Percentiles rank a stretch among this genome's conserved stretches.
Conservation (phyloP, 2,797 vertebrate genomes). For the Sebastes trivittatus region DNA sequence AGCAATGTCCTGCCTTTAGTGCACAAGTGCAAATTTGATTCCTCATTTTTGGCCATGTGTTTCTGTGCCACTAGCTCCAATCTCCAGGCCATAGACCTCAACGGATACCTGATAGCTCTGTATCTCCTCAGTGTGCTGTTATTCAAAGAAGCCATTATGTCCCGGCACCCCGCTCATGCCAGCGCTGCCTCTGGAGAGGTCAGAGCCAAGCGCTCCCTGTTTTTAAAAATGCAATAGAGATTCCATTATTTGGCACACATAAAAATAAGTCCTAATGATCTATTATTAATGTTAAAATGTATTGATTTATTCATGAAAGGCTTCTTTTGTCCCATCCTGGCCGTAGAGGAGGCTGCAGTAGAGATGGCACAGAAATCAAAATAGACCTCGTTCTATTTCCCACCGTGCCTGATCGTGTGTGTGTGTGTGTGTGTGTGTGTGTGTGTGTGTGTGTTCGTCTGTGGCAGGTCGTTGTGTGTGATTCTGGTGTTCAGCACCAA, state of each 20-base stretch:
- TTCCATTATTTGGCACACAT: constrained; percentile 75
- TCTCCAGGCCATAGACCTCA: background rate
- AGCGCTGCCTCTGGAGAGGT: constrained; percentile 59
- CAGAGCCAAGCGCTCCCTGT: constrained; percentile 42
- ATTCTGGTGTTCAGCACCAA: constrained; percentile 90
- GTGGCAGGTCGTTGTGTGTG: constrained; percentile 87
- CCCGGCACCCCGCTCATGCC: constrained; percentile 51
- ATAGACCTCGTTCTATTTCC: background rate
- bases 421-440: too few relatives aligned
- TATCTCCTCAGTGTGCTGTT: constrained; percentile 25
- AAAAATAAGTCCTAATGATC: constrained; percentile 72
- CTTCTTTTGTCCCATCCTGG: constrained; percentile 64
- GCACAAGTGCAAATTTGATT: background rate
- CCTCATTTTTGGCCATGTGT: background rate
- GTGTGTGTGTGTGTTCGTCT: background rate
- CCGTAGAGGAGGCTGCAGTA: constrained; percentile 13
- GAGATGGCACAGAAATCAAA: constrained; percentile 37
- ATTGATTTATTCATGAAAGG: constrained; percentile 75
- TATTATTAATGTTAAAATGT: constrained; percentile 79
- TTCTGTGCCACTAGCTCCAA: background rate
- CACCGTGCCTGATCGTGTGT: constrained; percentile 13
- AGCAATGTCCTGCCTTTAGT: background rate
- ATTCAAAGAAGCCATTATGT: constrained; percentile 55
- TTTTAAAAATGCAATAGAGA: constrained; percentile 77
- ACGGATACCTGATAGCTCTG: constrained; percentile 15